A percentile compares a stretch with the other conserved stretches of the same genome.
Evolutionary conservation across 2,888 invertebrate genomes (phyloP).

Genomic region (Dolomedes plantarius): DNA sequence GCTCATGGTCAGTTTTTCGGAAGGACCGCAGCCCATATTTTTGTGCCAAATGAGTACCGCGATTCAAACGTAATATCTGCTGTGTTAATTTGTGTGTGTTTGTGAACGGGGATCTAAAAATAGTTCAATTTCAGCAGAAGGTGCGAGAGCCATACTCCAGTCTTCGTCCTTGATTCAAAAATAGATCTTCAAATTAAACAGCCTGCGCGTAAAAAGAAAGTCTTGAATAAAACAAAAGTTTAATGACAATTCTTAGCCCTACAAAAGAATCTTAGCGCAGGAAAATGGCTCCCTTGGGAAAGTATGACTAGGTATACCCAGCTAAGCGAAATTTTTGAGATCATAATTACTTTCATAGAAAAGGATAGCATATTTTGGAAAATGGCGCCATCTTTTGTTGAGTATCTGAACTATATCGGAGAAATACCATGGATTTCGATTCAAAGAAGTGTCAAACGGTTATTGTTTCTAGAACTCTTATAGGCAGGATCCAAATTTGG

Average conservation of each 20-base stretch:
- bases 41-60: constrained; percentile 36
- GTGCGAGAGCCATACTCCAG: constrained; percentile 28
- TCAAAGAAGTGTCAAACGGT: not conserved
- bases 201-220: not conserved
- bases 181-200: constrained; percentile 31
- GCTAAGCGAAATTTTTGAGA: not conserved
- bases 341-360: not conserved
- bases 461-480: no score
- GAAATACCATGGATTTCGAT: not conserved
- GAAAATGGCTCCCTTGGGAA: not conserved
- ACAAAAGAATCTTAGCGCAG: not conserved
- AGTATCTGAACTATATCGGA: not conserved
- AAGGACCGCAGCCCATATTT: not conserved
- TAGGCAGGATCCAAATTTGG: no score
- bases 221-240: not conserved
- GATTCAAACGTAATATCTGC: constrained; percentile 36
- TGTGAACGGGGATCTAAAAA: constrained; percentile 51
- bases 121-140: constrained; percentile 33
- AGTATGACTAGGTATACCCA: not conserved
- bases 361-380: not conserved
- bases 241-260: not conserved
- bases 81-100: constrained; percentile 55
- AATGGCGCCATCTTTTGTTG: constrained; percentile 14
- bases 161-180: constrained; percentile 54
- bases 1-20: not conserved